Percentiles rank a stretch among this genome's conserved stretches.
Conservation (phyloP, 2,797 vertebrate genomes). For the Macropodus opercularis region DNA sequence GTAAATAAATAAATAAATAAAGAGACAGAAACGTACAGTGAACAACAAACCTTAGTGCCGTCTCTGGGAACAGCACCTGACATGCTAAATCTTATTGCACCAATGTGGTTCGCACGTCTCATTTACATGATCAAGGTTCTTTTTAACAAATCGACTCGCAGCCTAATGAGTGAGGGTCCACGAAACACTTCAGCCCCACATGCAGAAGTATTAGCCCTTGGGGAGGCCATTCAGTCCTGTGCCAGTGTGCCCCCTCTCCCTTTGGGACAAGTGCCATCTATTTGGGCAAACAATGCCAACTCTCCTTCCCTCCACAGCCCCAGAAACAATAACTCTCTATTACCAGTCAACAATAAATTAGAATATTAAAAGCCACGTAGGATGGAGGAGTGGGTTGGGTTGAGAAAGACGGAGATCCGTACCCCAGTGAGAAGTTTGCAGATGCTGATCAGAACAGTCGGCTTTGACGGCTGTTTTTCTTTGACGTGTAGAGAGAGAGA, state of each 20-base stretch:
- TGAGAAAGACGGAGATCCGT: conserved; percentile 63
- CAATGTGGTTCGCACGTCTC: conserved; percentile 57
- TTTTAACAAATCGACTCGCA: conserved; percentile 65
- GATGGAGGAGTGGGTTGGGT: conserved; percentile 38
- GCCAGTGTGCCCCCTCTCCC: conserved; percentile 49
- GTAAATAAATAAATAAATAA: conserved; percentile 44
- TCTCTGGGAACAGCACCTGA: conserved; percentile 55
- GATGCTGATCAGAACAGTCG: conserved; percentile 66
- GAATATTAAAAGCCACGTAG: conserved; percentile 77
- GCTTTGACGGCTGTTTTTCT: conserved; percentile 39
- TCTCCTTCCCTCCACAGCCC: conserved; percentile 36
- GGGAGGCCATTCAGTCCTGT: conserved; percentile 61
- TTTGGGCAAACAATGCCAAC: conserved; percentile 61
- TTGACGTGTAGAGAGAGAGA: conserved; percentile 52
- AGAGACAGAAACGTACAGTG: conserved; percentile 41
- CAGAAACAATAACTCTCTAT: conserved; percentile 74
- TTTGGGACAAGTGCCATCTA: conserved; percentile 68
- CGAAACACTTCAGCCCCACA: conserved; percentile 63
- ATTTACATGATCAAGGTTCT: conserved; percentile 74
- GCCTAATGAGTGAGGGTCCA: conserved; percentile 54
- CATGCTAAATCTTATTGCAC: conserved; percentile 30
- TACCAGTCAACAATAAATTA: conserved; percentile 74
- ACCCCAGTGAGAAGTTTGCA: conserved; percentile 80
- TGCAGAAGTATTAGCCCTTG: conserved; percentile 61
- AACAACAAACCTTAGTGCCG: neutral